These are phyloP conservation scores for Cricetomys ansorgei DNA, from an alignment of 2,113 vertebrate species.

Conservation along the genomic window DNA sequence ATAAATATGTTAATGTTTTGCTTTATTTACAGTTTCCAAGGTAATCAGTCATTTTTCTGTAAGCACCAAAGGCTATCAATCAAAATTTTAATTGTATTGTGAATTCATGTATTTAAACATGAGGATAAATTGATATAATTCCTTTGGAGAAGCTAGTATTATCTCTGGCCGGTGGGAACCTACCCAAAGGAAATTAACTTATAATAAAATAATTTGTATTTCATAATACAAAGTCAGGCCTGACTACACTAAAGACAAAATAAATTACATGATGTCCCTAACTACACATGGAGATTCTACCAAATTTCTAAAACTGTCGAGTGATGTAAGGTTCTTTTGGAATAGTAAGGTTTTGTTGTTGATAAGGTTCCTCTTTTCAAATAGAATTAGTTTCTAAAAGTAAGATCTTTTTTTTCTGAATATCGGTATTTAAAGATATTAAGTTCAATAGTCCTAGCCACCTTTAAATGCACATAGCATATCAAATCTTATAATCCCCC, in stretches of 20 bases:
- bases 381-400: not conserved
- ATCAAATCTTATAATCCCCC: not conserved
- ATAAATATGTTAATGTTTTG: not conserved
- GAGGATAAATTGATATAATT: not conserved
- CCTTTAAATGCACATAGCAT: not conserved
- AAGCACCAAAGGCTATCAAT: not conserved
- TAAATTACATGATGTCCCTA: not conserved
- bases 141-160: not conserved
- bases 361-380: not conserved
- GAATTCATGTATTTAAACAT: constrained; percentile 34
- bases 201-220: not conserved
- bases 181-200: constrained; percentile 25
- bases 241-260: not conserved
- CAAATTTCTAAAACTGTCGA: not conserved
- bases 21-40: constrained; percentile 15
- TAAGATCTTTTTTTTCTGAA: not conserved
- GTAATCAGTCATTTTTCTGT: not conserved
- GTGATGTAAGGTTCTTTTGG: not conserved
- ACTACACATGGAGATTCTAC: not conserved
- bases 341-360: not conserved
- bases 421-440: not conserved
- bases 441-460: not conserved
- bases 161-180: not conserved
- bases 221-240: not conserved
- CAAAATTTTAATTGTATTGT: constrained; percentile 36